These are phyloP conservation scores for Drosophila ustulata DNA, from an alignment of 2,888 invertebrate genomes.

Conservation along the genomic window DNA sequence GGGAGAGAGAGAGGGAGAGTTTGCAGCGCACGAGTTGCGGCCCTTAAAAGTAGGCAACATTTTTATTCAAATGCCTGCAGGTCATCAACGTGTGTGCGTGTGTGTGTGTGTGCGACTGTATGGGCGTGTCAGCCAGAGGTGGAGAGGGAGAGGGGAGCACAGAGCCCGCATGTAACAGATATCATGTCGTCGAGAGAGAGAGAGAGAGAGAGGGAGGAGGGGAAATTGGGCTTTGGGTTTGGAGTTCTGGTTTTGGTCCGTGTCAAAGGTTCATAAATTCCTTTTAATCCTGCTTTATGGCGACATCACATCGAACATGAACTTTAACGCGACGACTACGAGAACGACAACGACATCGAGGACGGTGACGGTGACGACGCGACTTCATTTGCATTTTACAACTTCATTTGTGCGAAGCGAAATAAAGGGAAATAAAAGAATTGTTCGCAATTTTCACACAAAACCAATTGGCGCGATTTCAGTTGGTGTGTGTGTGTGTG, in stretches of 20 bases:
- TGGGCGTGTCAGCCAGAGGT: constrained; percentile 6
- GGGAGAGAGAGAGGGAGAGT: background rate
- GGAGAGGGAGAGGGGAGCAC: background rate
- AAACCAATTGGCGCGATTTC: constrained; percentile 69
- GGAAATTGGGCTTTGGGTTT: constrained; percentile 14
- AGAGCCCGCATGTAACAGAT: constrained; percentile 59
- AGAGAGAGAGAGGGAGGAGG: constrained; percentile 19
- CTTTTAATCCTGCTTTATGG: constrained; percentile 80
- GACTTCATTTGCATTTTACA: constrained; percentile 80
- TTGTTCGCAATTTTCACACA: constrained; percentile 57
- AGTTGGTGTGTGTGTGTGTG: constrained; percentile 8
- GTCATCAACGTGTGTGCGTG: constrained; percentile 37
- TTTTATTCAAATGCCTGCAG: constrained; percentile 57
- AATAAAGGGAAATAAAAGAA: constrained; percentile 64
- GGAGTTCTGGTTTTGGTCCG: constrained; percentile 50
- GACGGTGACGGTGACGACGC: constrained; percentile 35
- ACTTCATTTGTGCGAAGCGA: constrained; percentile 71
- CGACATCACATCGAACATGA: constrained; percentile 80
- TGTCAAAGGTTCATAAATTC: constrained; percentile 80
- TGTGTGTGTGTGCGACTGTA: constrained; percentile 9
- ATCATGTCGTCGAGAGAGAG: constrained; percentile 53
- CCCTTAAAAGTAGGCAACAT: constrained; percentile 41
- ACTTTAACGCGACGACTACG: constrained; percentile 70
- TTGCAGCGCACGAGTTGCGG: background rate
- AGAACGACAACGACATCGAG: constrained; percentile 43